A percentile compares a stretch with the other conserved stretches of the same genome.
Evolutionary conservation across 2,888 invertebrate species (phyloP).

Genomic region (Itoplectis maculator): DNA sequence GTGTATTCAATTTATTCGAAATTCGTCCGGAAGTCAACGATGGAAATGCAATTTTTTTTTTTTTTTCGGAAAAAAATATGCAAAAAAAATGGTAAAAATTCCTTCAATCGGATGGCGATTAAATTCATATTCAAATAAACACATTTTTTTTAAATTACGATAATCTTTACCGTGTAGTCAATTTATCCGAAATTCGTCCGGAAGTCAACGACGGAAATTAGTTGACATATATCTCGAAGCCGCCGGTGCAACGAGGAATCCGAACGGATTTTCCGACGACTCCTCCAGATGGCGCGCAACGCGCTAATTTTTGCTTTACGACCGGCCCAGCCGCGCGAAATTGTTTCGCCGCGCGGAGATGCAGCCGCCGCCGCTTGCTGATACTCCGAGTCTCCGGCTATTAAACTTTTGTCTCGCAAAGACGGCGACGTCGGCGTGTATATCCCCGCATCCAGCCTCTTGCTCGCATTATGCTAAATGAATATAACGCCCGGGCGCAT

Average conservation of each 20-base stretch:
- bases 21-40: not conserved
- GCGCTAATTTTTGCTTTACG: conserved; percentile 29
- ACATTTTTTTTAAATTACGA: no score
- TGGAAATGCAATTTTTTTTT: no score
- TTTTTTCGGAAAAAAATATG: no score
- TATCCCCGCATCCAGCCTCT: not conserved
- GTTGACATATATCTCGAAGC: not conserved
- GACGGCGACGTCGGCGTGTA: not conserved
- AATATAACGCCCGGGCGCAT: conserved; percentile 5
- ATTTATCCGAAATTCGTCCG: no score
- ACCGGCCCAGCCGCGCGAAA: conserved; percentile 9
- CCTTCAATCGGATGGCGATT: no score
- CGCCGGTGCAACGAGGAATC: not conserved
- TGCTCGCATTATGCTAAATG: conserved; percentile 8
- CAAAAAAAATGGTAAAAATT: no score
- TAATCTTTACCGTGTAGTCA: no score
- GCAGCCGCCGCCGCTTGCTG: not conserved
- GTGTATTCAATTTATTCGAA: no score
- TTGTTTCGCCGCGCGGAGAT: conserved; percentile 19
- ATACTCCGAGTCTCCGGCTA: conserved; percentile 1
- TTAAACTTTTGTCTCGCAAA: conserved; percentile 23
- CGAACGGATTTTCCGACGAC: not conserved
- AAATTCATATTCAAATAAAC: no score
- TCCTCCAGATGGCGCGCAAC: conserved; percentile 9
- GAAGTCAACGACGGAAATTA: not conserved